Evolutionary conservation across 2,888 invertebrate genomes (phyloP), one percentile per base, ranked within the genome.

Genomic region (Onthophagus sagittarius): DNA sequence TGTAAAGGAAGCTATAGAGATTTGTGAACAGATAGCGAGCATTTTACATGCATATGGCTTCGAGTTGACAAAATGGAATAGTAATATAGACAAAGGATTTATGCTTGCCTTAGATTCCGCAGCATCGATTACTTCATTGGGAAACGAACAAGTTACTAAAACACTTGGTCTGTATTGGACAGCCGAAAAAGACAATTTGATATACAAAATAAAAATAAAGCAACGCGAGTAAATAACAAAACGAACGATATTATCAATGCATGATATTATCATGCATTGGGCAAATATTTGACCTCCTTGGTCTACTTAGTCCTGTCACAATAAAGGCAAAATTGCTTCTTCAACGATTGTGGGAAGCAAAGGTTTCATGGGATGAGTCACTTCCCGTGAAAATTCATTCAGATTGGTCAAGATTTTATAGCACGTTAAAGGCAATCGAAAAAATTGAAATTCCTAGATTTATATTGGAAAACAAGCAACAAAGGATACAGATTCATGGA

Each of bases 201-300:
- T 63, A 4, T 63, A 63, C 63, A 23, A 13, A 13, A 31, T 15
- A 31, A 69, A 69, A 14, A 4, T 23, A 23, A 69, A 13, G 32
- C 5, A 15, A n/a, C 64, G 5, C 15, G 15, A 15, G 15, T 7
- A 53, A 63, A 23, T 71, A 71, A 71, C 71, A 0, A 72, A 63
- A 70, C 71, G 75, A 63, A 31, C 14, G 9, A 69, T 77, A 15
- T 64, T 77, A 9, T 77, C 77, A n/a, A 9, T 39, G 13, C 15
- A 74, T 74, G 31, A 63, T 72, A 6, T 69, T 74, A 69, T n/a
- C n/a, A n/a, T n/a, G n/a, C n/a, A n/a, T n/a, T n/a, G n/a, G n/a
- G n/a, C n/a, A n/a, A n/a, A n/a, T n/a, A n/a, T n/a, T n/a, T n/a
- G n/a, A n/a, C n/a, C n/a, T n/a, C n/a, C n/a, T n/a, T n/a, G n/a